Conservation (phyloP, 1,140 invertebrate species). For the Helicoverpa armigera region DNA sequence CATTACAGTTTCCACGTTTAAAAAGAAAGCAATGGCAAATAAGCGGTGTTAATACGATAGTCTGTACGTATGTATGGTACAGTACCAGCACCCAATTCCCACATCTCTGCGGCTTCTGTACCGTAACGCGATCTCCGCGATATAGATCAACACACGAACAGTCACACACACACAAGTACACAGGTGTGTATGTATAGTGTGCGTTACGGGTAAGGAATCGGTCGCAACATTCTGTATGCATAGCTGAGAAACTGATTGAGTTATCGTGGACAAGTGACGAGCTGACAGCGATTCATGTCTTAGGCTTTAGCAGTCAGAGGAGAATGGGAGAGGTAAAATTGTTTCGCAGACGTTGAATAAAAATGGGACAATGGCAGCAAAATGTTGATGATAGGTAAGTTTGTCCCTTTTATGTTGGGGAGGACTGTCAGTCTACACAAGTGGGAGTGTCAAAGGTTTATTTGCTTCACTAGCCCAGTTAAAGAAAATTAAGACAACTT, state of each 20-base stretch:
- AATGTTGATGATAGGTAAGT: too few species aligned
- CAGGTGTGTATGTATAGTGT: not conserved
- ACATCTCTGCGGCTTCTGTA: slow-evolving; percentile 16
- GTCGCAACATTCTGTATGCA: slow-evolving; percentile 16
- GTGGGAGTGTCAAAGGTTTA: too few species aligned
- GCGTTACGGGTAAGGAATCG: not conserved
- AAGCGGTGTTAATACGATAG: not conserved
- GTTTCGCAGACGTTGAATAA: too few species aligned
- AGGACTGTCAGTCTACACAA: too few species aligned
- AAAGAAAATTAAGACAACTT: too few species aligned
- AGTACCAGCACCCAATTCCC: slow-evolving; percentile 30
- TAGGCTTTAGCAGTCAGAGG: too few species aligned
- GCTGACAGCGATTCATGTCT: not conserved
- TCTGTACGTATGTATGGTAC: not conserved
- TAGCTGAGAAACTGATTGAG: slow-evolving; percentile 20
- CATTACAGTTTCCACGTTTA: too few species aligned
- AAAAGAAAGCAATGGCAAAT: too few species aligned
- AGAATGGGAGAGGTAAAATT: too few species aligned
- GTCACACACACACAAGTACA: slow-evolving; percentile 15
- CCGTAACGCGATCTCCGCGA: slow-evolving; percentile 33
- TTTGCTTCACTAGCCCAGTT: too few species aligned
- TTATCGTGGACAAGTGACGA: not conserved
- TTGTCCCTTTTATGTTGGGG: too few species aligned
- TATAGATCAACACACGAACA: not conserved
- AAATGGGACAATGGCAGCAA: too few species aligned